Evolutionary conservation across 1,140 invertebrate species (phyloP).

Genomic region (Centruroides sculpturatus): DNA sequence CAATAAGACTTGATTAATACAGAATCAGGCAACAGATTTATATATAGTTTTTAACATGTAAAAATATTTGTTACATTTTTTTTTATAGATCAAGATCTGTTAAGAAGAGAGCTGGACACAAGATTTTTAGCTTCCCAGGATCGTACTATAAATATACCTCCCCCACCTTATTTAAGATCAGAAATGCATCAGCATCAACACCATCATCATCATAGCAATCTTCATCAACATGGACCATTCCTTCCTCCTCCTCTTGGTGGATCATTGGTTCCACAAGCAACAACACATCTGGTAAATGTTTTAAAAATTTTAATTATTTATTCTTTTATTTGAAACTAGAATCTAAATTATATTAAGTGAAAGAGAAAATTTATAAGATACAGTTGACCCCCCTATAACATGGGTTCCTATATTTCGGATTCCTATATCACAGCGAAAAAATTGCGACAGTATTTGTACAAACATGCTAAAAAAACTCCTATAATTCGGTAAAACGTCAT

Average conservation of each 20-base stretch:
- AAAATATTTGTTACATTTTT: background rate
- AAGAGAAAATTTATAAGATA: too few species aligned
- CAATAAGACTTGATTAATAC: background rate
- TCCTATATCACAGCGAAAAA: too few species aligned
- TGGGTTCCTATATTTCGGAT: too few species aligned
- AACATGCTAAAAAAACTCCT: too few species aligned
- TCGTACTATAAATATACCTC: slow-evolving; percentile 38
- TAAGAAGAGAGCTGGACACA: slow-evolving; percentile 78
- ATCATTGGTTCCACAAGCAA: slow-evolving; percentile 21
- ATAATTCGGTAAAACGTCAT: too few species aligned
- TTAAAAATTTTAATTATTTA: too few species aligned
- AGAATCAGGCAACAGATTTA: background rate
- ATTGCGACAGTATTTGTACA: too few species aligned
- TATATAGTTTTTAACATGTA: background rate
- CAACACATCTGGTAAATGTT: slow-evolving; percentile 6
- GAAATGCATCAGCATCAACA: slow-evolving; percentile 73
- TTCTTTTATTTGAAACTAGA: too few species aligned
- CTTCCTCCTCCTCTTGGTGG: slow-evolving; percentile 44
- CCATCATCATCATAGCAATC: slow-evolving; percentile 67
- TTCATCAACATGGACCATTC: slow-evolving; percentile 47
- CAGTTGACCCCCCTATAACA: too few species aligned
- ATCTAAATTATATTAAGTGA: too few species aligned
- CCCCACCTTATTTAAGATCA: slow-evolving; percentile 52
- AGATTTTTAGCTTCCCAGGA: slow-evolving; percentile 69
- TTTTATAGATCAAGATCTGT: slow-evolving; percentile 45